phyloP scores from a whole-genome alignment of 2,113 vertebrate species.

The Mastomys coucha region DNA sequence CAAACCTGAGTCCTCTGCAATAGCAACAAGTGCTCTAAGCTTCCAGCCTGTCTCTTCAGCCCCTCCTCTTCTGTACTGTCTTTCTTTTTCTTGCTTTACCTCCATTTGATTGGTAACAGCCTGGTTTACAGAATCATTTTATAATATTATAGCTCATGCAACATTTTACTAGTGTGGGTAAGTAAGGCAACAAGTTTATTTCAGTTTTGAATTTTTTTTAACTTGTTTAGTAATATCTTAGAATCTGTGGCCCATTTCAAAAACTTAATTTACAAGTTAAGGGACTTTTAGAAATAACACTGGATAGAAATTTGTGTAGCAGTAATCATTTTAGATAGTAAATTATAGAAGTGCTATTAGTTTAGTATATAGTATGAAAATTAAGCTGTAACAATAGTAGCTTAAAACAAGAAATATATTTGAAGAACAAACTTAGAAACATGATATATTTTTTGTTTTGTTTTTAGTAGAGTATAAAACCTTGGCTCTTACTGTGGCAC shows the following conservation, averaged over 20 bases:
- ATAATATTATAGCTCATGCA: background rate
- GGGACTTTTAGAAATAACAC: conserved; percentile 11
- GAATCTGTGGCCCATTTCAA: conserved; percentile 2
- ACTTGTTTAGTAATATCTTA: conserved; percentile 52
- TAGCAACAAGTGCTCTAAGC: background rate
- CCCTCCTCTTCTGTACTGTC: background rate
- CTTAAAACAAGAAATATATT: conserved; percentile 59
- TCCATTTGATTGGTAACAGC: conserved; percentile 33
- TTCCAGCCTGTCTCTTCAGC: background rate
- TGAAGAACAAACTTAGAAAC: conserved; percentile 60
- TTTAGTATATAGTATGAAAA: conserved; percentile 52
- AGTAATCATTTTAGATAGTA: conserved; percentile 53
- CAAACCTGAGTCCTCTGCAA: background rate
- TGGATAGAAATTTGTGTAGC: conserved; percentile 52
- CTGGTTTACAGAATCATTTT: background rate
- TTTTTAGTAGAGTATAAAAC: too few species aligned
- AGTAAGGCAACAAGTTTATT: conserved; percentile 20
- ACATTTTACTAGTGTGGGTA: conserved; percentile 3
- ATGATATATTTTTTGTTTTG: conserved; percentile 15
- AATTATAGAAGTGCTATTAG: conserved; percentile 36
- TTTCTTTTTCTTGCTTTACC: conserved; percentile 21
- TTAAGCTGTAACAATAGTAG: conserved; percentile 48
- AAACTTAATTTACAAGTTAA: conserved; percentile 47
- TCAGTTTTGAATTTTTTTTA: conserved; percentile 64
- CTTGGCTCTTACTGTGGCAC: too few species aligned